Conservation (phyloP, 2,888 invertebrate species). For the Blera fallax region DNA sequence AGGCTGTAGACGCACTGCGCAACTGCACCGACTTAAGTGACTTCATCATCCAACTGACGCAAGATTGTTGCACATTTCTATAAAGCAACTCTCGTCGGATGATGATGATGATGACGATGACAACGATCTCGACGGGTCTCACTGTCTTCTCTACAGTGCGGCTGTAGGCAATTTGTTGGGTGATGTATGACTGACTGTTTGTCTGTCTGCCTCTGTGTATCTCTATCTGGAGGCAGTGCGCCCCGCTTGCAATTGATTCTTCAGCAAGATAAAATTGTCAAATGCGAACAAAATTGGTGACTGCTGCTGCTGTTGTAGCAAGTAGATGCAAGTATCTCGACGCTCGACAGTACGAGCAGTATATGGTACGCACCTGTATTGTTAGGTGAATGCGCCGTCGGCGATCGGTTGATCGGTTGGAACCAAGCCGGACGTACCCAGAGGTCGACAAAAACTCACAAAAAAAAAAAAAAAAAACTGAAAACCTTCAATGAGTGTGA, state of each 20-base stretch:
- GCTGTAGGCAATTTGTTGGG: conserved; percentile 68
- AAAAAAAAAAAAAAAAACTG: background rate
- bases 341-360: background rate
- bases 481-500: conserved; percentile 67
- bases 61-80: conserved; percentile 30
- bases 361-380: conserved; percentile 61
- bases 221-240: conserved; percentile 51
- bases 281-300: conserved; percentile 67
- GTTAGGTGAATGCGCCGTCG: conserved; percentile 54
- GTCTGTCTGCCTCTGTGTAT: conserved; percentile 48
- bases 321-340: conserved; percentile 22
- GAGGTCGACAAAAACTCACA: conserved; percentile 61
- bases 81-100: background rate
- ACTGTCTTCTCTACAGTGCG: background rate
- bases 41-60: conserved; percentile 50
- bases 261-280: conserved; percentile 68
- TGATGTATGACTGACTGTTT: conserved; percentile 71
- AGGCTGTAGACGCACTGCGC: background rate
- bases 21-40: conserved; percentile 13
- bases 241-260: conserved; percentile 62
- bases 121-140: conserved; percentile 44
- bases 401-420: conserved; percentile 53
- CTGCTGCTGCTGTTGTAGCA: conserved; percentile 38
- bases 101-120: conserved; percentile 48
- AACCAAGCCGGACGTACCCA: conserved; percentile 63